These are phyloP conservation scores for Bilobella aurantiaca DNA, from an alignment of 1,140 invertebrate species.

Conservation along the genomic window DNA sequence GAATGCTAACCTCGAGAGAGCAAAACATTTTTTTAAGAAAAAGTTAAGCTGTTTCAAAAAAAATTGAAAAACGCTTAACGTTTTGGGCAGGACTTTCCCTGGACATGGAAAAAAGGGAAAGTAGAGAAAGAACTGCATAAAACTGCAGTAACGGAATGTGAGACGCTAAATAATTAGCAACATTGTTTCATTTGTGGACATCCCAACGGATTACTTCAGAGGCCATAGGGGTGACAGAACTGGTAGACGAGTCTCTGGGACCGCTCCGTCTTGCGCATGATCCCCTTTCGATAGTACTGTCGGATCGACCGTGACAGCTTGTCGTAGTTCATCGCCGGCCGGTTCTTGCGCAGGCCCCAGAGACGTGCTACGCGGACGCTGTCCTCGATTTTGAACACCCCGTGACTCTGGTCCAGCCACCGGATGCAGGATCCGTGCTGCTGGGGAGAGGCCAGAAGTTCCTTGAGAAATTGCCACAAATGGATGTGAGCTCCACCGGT, in stretches of 20 bases:
- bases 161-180: constrained; percentile 36
- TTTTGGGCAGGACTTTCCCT: neutral
- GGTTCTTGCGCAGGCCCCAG: constrained; percentile 95
- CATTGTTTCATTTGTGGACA: constrained; percentile 29
- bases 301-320: constrained; percentile 93
- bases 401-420: constrained; percentile 87
- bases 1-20: too few species aligned
- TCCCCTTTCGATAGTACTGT: constrained; percentile 99
- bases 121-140: constrained; percentile 31
- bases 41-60: neutral
- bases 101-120: neutral
- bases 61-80: neutral
- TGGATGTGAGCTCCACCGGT: constrained; percentile 72
- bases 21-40: neutral
- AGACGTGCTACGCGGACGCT: constrained; percentile 86
- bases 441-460: constrained; percentile 76
- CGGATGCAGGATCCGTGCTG: constrained; percentile 84
- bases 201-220: constrained; percentile 43
- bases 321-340: constrained; percentile 99
- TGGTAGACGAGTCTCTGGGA: constrained; percentile 97
- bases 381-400: constrained; percentile 98
- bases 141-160: constrained; percentile 35
- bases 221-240: constrained; percentile 88
- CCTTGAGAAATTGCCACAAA: constrained; percentile 98
- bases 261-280: constrained; percentile 98